Evolutionary conservation across 2,797 vertebrate species (phyloP).

Genomic region (Anableps anableps): DNA sequence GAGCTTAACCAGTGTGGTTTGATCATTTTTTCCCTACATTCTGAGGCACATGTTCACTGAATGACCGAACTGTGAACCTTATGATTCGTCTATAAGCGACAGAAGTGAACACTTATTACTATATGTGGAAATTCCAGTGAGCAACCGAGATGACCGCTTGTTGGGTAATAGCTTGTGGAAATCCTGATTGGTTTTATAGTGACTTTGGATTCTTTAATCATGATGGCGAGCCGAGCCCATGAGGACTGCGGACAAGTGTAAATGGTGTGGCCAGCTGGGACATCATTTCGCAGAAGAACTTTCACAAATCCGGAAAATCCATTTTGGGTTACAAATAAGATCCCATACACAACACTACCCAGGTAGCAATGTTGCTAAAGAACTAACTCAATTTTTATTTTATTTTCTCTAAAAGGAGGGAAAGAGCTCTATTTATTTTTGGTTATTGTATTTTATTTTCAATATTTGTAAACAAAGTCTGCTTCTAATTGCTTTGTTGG

Average conservation of each 20-base stretch:
- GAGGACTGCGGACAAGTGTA: background rate
- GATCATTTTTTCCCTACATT: background rate
- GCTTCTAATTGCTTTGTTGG: background rate
- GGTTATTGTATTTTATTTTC: background rate
- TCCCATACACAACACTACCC: conserved; percentile 1
- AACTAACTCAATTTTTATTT: background rate
- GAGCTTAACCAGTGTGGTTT: background rate
- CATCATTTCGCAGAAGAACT: background rate
- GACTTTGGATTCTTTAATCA: background rate
- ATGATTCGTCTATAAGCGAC: no score
- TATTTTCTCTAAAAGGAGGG: background rate
- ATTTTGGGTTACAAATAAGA: no score
- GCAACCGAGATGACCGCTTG: background rate
- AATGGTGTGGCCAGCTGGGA: background rate
- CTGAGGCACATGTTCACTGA: background rate
- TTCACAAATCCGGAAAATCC: background rate
- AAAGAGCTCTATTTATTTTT: background rate
- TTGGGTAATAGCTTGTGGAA: background rate
- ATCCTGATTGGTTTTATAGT: background rate
- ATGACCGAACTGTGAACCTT: no score
- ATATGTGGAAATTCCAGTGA: background rate
- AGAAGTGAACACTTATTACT: no score
- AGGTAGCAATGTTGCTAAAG: background rate
- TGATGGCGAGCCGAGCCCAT: background rate
- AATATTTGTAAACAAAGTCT: background rate